These are phyloP conservation scores for Dipodomys ordii DNA, from an alignment of 2,113 vertebrate species.

Conservation along the genomic window DNA sequence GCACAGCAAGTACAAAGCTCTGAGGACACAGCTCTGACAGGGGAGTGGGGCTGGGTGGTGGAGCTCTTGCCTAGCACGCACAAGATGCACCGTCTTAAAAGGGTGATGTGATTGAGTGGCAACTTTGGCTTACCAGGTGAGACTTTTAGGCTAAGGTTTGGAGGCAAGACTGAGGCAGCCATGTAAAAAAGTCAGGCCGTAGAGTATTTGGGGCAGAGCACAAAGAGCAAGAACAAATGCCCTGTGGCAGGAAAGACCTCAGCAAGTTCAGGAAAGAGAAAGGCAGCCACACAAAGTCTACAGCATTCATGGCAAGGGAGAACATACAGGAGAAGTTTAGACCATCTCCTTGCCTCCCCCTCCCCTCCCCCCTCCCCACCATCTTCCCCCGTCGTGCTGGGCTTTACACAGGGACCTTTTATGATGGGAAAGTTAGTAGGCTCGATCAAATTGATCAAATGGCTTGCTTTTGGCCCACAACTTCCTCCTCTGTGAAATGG, in stretches of 20 bases:
- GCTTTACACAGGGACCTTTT: neutral
- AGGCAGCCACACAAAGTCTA: neutral
- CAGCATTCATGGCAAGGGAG: neutral
- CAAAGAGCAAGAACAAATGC: neutral
- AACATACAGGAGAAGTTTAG: neutral
- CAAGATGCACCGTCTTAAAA: neutral
- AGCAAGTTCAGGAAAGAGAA: neutral
- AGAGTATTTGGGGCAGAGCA: neutral
- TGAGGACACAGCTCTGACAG: no score
- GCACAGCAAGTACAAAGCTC: no score
- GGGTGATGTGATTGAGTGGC: neutral
- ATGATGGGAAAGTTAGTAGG: neutral
- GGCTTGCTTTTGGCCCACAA: neutral
- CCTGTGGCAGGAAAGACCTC: neutral
- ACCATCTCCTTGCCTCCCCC: neutral
- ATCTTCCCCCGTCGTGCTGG: neutral
- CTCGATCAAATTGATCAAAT: neutral
- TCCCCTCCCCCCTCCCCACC: no score
- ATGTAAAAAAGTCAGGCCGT: neutral
- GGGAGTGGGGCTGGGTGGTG: neutral
- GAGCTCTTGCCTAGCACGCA: neutral
- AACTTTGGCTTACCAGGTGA: neutral
- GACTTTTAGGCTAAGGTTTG: neutral
- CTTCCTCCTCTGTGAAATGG: neutral
- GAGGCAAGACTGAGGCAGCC: neutral